Conservation (phyloP, 1,140 invertebrate species). For the Drosophila malerkotliana region DNA sequence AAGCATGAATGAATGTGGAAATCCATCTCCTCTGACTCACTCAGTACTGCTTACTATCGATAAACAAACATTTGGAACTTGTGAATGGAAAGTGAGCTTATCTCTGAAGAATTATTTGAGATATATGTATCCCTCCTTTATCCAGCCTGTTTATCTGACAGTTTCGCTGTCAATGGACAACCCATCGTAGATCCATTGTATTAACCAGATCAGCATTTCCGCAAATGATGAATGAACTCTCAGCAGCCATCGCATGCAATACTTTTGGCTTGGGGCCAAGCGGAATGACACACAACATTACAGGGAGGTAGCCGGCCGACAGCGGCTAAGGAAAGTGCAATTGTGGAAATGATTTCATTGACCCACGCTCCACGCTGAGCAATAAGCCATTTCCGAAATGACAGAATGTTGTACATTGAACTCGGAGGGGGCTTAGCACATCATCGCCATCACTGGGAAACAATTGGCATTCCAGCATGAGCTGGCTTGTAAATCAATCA, state of each 20-base stretch:
- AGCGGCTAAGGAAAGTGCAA: conserved; percentile 54
- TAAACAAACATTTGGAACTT: background rate
- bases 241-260: conserved; percentile 17
- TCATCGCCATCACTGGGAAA: conserved; percentile 21
- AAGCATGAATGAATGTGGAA: conserved; percentile 12
- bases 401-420: conserved; percentile 76
- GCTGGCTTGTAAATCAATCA: conserved; percentile 37
- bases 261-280: conserved; percentile 58
- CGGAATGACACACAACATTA: conserved; percentile 49
- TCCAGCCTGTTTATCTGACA: background rate
- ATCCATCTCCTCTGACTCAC: conserved; percentile 6
- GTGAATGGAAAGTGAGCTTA: conserved; percentile 9
- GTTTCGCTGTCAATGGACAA: conserved; percentile 7
- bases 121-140: background rate
- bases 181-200: conserved; percentile 12
- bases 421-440: conserved; percentile 24
- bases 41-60: conserved; percentile 5
- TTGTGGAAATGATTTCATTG: conserved; percentile 74
- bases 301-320: background rate
- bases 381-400: conserved; percentile 77
- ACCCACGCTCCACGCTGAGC: conserved; percentile 55
- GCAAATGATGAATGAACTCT: conserved; percentile 36
- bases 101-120: background rate
- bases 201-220: conserved; percentile 48
- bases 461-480: conserved; percentile 16